Percentiles rank a stretch among this genome's conserved stretches.
Evolutionary conservation across 1,140 invertebrate species (phyloP).

Genomic region (Cydia strobilella): DNA sequence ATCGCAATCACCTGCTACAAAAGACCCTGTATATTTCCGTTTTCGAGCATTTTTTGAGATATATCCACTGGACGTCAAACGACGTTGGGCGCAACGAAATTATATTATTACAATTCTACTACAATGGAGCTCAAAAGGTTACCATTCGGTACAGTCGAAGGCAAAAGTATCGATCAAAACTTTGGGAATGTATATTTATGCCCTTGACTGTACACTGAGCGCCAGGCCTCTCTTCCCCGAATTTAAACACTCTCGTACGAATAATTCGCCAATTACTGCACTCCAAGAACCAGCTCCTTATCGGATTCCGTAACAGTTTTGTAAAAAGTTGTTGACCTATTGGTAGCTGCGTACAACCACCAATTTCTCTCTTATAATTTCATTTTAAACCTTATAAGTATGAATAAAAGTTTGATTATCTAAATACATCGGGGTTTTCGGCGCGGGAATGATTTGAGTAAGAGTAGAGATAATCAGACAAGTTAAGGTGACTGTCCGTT

Average conservation of each 20-base stretch:
- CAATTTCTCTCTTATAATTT: background rate
- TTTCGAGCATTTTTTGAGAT: too few species aligned
- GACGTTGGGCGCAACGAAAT: too few species aligned
- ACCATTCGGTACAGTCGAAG: background rate
- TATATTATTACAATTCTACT: too few species aligned
- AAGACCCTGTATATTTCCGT: too few species aligned
- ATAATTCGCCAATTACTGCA: background rate
- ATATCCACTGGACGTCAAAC: too few species aligned
- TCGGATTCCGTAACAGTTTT: slow-evolving; percentile 5
- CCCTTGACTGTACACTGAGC: background rate
- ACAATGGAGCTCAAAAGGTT: background rate
- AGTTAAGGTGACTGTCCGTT: too few species aligned
- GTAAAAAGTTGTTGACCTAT: slow-evolving; percentile 16
- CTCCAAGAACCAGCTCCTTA: background rate
- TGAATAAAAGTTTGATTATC: background rate
- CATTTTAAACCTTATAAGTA: background rate
- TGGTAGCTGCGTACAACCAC: background rate
- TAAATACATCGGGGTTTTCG: too few species aligned
- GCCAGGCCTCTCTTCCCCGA: background rate
- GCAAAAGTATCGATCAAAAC: too few species aligned
- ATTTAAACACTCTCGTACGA: background rate
- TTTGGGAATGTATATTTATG: too few species aligned
- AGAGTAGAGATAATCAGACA: too few species aligned
- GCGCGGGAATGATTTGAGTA: too few species aligned
- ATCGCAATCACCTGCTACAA: too few species aligned